Base-by-base conservation (phyloP, 2,888 invertebrate genomes). In the Parnassius orleans region DNA sequence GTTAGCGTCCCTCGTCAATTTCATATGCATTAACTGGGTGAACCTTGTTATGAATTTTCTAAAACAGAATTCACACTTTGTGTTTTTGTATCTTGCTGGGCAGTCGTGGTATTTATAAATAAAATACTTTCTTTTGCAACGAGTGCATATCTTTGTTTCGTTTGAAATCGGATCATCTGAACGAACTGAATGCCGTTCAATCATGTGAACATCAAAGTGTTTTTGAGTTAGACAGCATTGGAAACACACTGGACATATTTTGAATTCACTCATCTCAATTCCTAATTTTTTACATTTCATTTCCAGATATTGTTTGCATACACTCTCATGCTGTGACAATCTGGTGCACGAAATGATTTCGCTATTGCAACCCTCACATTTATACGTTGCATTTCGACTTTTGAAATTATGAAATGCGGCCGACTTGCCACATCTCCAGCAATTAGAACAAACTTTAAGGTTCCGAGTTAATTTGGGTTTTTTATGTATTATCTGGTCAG, bases 401-500 rank as follows among this genome's bases (percentile, higher is more conserved):
- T 42, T 52, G 10, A 0, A 2, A 2, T 9, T 7, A 15, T 60
- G 53, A 15, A 15, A 48, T 12, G 41, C 9, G 1, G 24, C 14
- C 1, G 47, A n/a, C 15, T 12, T 41, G 12, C 47, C 48, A 19
- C 60, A 60, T 47, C 19, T 60, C 53, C 53, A 54, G 10, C 60
- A 60, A 10, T 42, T 15, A 10, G 53, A 15, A 3, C 48, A 42
- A 3, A 60, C 19, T 3, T 2, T 1, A 14, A 54, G 19, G 1
- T 7, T 42, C 15, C 9, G 48, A 2, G 9, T 33, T 33, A 5
- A 33, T 33, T 33, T 33, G 7, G 33, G 33, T 33, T 33, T 5
- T 33, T 33, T 33, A 33, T 7, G 33, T 33, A 0, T 3, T 33
- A 12, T 10, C 9, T 47, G 7, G 19, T 42, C 14, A 2, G 19